Evolutionary conservation across 2,797 vertebrate genomes (phyloP).

Genomic region (Pseudochirops cupreus): DNA sequence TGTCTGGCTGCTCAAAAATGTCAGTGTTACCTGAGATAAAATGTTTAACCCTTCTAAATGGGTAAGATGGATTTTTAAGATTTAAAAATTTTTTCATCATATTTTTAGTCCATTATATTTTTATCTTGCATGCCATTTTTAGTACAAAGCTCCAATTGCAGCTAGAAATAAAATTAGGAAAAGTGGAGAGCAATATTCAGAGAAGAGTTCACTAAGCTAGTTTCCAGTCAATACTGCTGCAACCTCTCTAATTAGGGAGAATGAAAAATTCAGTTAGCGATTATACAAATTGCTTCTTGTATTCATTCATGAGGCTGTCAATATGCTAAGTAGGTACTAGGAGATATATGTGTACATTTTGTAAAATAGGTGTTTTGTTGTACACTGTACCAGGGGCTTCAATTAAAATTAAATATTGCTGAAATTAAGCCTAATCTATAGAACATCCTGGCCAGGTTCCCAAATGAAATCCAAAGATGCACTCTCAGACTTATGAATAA

Average conservation of each 20-base stretch:
- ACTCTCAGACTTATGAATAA: neutral
- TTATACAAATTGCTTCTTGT: neutral
- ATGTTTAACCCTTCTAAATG: neutral
- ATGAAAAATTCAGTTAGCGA: neutral
- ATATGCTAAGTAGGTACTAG: neutral
- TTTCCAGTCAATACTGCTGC: neutral
- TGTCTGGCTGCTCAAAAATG: neutral
- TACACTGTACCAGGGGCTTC: neutral
- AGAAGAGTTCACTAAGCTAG: neutral
- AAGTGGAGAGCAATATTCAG: neutral
- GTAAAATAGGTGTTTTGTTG: constrained; percentile 10
- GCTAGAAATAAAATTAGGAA: neutral
- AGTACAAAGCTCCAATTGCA: neutral
- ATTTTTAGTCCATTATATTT: neutral
- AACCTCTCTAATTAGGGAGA: constrained; percentile 13
- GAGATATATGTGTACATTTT: neutral
- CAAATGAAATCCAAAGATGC: neutral
- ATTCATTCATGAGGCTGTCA: neutral
- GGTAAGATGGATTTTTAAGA: too few species aligned
- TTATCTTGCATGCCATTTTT: neutral
- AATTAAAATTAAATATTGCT: neutral
- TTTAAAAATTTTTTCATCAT: too few species aligned
- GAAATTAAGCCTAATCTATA: neutral
- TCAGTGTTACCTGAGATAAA: neutral
- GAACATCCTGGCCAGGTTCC: neutral